These are phyloP conservation scores for Kobus ellipsiprymnus DNA, from an alignment of 2,113 vertebrate genomes.

Conservation along the genomic window DNA sequence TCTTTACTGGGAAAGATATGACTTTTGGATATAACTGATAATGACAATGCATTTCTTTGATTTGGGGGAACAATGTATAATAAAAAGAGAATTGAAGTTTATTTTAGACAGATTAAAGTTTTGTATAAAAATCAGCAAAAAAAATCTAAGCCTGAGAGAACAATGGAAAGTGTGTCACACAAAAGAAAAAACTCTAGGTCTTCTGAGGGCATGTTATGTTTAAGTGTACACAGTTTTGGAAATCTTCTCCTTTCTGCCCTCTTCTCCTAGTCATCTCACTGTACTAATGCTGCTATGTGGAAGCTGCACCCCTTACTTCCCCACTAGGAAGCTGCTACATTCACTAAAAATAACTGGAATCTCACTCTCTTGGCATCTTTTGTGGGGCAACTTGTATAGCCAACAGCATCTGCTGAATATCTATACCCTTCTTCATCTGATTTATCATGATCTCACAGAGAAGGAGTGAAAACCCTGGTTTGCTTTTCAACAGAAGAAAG, in stretches of 20 bases:
- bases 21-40: not conserved
- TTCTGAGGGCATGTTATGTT: not conserved
- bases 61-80: not conserved
- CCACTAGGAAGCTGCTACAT: not conserved
- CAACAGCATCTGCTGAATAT: not conserved
- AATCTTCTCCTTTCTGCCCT: not conserved
- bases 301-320: not conserved
- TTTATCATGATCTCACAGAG: not conserved
- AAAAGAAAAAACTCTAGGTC: fast-evolving
- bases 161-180: not conserved
- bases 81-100: not conserved
- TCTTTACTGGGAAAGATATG: not conserved
- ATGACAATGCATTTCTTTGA: not conserved
- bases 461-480: not conserved
- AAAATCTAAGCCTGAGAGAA: not conserved
- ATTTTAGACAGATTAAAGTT: not conserved
- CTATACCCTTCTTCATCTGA: not conserved
- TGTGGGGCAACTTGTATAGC: not conserved
- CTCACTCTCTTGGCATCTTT: fast-evolving
- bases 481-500: not conserved
- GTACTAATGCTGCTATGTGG: not conserved
- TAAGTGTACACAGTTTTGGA: not conserved
- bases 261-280: not conserved
- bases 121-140: not conserved
- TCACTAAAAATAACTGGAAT: not conserved